These are phyloP conservation scores for Lagorchestes hirsutus DNA, from an alignment of 2,797 vertebrate species.

Conservation along the genomic window DNA sequence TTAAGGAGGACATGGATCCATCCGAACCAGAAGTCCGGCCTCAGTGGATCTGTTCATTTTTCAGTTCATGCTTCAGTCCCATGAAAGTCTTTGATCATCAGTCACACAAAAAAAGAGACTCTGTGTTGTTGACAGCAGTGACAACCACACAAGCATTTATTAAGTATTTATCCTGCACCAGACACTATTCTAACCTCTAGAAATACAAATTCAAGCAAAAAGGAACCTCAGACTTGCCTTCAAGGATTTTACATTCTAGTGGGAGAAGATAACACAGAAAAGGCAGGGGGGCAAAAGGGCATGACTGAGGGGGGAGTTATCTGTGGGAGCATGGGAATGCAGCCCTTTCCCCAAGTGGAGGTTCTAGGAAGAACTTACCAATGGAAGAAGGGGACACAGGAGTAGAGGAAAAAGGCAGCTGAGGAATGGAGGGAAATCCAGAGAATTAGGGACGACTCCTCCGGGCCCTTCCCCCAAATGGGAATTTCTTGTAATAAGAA, in stretches of 20 bases:
- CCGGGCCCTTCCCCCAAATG: background rate
- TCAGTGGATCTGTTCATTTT: background rate
- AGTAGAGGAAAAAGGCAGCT: background rate
- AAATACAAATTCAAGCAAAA: background rate
- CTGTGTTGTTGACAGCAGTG: background rate
- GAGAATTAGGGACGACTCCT: background rate
- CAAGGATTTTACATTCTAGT: background rate
- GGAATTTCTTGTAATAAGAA: background rate
- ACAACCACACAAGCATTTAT: background rate
- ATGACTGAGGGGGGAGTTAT: background rate
- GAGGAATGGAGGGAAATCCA: background rate
- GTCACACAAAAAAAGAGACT: background rate
- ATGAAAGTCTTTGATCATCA: background rate
- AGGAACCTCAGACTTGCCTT: background rate
- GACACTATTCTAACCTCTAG: background rate
- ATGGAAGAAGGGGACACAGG: background rate
- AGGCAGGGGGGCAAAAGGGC: background rate
- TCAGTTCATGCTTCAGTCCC: background rate
- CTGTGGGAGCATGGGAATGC: background rate
- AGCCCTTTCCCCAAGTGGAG: background rate
- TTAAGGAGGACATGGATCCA: background rate
- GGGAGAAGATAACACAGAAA: background rate
- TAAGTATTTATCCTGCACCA: background rate
- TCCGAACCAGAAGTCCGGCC: background rate
- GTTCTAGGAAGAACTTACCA: background rate